phyloP scores from a whole-genome alignment of 1,140 invertebrate species.

The Macrostomum lignano region DNA sequence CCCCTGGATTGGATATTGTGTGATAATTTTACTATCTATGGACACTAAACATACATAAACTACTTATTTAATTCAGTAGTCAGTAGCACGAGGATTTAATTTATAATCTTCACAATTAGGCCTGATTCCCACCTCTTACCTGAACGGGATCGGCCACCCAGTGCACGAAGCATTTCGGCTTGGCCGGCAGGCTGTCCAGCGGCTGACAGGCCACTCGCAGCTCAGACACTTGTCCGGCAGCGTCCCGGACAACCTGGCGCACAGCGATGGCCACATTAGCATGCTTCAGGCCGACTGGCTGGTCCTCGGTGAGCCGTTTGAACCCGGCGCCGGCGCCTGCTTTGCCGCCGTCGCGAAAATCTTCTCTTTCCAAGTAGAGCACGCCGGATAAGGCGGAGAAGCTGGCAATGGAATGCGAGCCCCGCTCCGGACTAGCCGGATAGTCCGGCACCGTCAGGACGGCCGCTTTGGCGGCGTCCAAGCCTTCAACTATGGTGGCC shows the following conservation, averaged over 20 bases:
- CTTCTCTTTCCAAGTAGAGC: constrained; percentile 48
- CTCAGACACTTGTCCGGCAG: constrained; percentile 4
- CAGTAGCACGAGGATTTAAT: too few relatives aligned
- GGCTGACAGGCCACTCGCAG: constrained; percentile 9
- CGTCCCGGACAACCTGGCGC: constrained; percentile 34
- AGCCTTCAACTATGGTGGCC: constrained; percentile 53
- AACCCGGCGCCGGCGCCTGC: constrained; percentile 57
- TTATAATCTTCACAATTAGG: too few relatives aligned
- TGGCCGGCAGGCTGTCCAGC: background rate
- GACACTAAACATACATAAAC: too few relatives aligned
- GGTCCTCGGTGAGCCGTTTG: constrained; percentile 48
- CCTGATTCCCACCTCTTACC: too few relatives aligned
- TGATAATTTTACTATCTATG: too few relatives aligned
- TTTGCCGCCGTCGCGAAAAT: constrained; percentile 20
- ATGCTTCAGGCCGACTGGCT: constrained; percentile 65
- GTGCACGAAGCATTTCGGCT: constrained; percentile 90
- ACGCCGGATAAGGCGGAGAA: too few relatives aligned
- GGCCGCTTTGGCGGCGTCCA: constrained; percentile 36
- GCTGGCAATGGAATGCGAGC: constrained; percentile 43
- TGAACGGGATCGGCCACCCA: constrained; percentile 69
- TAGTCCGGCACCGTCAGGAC: constrained; percentile 64
- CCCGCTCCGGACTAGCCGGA: constrained; percentile 45
- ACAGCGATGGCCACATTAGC: constrained; percentile 51
- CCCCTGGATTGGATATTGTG: too few relatives aligned
- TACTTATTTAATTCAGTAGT: too few relatives aligned